Evolutionary conservation across 2,113 vertebrate genomes (phyloP), one percentile per base, ranked within the genome.

Genomic region (Misgurnus mizolepis): DNA sequence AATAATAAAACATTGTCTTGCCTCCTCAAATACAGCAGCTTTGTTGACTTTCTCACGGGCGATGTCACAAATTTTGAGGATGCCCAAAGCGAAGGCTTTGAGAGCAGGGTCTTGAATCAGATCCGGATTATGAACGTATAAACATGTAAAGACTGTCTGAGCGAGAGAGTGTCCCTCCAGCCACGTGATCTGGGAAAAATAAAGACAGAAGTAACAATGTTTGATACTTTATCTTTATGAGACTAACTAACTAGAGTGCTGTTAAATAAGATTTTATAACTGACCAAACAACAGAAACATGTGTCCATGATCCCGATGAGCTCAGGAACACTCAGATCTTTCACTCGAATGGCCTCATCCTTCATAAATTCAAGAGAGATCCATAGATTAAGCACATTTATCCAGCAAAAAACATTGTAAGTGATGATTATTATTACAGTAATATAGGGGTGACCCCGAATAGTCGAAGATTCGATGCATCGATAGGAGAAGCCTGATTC

Each of bases 31-130:
- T 78, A 99, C 98, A 76, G 96, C 96, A 47, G 98, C 97, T 91
- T 99, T 99, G 89, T 99, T 99, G 86, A 99, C 96, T 87, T 99
- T 99, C 90, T 99, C 97, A 80, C 97, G 94, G 77, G 96, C 96
- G 73, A 99, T 99, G 88, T 99, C 98, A 83, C 98, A 99, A 79
- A 99, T 95, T 92, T 99, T 99, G 70, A 99, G 92, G 85, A 98
- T 96, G 34, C 97, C 98, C 43, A 99, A 89, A 82, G 97, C 96
- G 88, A 99, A 99, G 74, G 97, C 96, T 88, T 99, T 99, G 88
- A 99, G 97, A 68, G 97, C 93, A 66, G 97, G 96, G 89, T 99
- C 97, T 89, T 98, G 96, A 87, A 99, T 99, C 76, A 96, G 92
- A 88, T 99, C 97, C 3, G 98, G 97, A 90, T 98, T 99, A 87